These are phyloP conservation scores for Vidua chalybeata DNA, from an alignment of 2,113 vertebrate genomes.

Conservation along the genomic window DNA sequence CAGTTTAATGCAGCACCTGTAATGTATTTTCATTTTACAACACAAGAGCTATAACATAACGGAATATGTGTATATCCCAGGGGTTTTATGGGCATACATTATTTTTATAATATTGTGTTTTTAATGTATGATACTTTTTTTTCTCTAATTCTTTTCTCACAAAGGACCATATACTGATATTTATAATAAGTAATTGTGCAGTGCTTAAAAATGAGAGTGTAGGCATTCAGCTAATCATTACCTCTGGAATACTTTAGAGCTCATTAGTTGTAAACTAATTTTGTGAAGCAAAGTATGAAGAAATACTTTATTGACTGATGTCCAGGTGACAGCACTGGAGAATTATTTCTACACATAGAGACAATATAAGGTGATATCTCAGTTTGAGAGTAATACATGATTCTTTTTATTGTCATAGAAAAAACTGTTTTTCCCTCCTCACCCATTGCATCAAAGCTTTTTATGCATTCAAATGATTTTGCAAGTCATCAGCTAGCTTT, in stretches of 20 bases:
- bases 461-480: not conserved
- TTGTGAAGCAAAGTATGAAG: not conserved
- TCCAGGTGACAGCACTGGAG: not conserved
- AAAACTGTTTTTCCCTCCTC: not conserved
- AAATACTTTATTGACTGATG: not conserved
- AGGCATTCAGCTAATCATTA: not conserved
- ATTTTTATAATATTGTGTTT: not conserved
- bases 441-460: not conserved
- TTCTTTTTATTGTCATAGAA: not conserved
- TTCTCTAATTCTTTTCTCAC: not conserved
- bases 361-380: not conserved
- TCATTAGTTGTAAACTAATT: not conserved
- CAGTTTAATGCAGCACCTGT: not conserved
- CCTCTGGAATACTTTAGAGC: not conserved
- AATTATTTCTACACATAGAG: not conserved
- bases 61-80: not conserved
- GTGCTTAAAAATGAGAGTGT: not conserved
- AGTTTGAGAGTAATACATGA: not conserved
- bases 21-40: not conserved
- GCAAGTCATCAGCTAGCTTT: not conserved
- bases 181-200: not conserved
- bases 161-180: not conserved
- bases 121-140: not conserved
- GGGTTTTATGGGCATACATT: not conserved
- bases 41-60: not conserved